phyloP scores from a whole-genome alignment of 2,888 invertebrate species.

The Caenorhabditis wallacei region DNA sequence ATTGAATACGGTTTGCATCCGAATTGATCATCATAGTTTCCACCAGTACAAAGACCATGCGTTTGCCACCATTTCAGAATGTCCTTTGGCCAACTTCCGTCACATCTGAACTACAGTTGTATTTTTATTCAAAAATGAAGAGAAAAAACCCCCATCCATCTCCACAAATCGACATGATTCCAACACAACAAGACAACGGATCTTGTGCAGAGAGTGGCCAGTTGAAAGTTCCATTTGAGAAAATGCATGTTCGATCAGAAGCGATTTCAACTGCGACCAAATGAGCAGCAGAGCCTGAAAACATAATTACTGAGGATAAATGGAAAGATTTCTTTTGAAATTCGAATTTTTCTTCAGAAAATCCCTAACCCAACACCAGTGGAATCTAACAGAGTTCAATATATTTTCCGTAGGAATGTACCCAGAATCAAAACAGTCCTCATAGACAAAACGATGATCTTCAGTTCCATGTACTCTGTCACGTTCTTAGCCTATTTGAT shows the following conservation, averaged over 20 bases:
- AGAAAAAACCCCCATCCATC: slow-evolving; percentile 56
- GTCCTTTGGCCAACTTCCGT: slow-evolving; percentile 64
- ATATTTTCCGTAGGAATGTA: too few relatives aligned
- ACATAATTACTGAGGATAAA: too few relatives aligned
- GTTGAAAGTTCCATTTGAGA: slow-evolving; percentile 58
- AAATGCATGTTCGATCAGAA: slow-evolving; percentile 58
- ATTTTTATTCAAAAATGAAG: background rate
- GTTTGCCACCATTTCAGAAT: slow-evolving; percentile 63
- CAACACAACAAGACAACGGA: slow-evolving; percentile 59
- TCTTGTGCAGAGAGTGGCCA: slow-evolving; percentile 60
- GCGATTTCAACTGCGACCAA: slow-evolving; percentile 57
- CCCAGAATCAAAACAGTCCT: background rate
- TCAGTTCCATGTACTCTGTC: slow-evolving; percentile 19
- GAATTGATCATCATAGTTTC: slow-evolving; percentile 57
- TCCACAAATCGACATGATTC: slow-evolving; percentile 56
- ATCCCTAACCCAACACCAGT: too few relatives aligned
- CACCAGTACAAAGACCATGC: slow-evolving; percentile 60
- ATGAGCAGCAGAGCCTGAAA: slow-evolving; percentile 61
- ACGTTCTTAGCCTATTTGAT: slow-evolving; percentile 25
- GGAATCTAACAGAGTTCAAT: too few relatives aligned
- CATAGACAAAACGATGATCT: slow-evolving; percentile 2
- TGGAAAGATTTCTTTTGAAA: too few relatives aligned
- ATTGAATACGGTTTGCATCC: slow-evolving; percentile 65
- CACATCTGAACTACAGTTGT: slow-evolving; percentile 35
- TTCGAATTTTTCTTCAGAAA: too few relatives aligned